Base-by-base conservation (phyloP, 1,140 invertebrate species). In the Danaus melanippus region DNA sequence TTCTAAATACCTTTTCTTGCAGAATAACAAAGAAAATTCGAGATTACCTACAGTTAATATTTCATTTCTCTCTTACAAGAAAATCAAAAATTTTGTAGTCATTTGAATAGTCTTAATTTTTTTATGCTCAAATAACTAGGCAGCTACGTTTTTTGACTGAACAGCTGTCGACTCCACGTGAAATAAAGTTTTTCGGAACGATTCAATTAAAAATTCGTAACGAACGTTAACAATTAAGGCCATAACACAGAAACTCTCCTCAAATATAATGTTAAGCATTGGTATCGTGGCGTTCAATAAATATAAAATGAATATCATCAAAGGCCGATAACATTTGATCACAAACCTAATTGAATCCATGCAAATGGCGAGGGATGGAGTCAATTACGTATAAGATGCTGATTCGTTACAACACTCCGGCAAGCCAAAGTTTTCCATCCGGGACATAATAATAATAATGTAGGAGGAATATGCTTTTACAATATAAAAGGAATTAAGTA, bases 381-480 rank as follows among this genome's bases (percentile, higher is more conserved):
- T 32, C 17, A 55, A 57, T 44, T 54, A 51, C 46, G 42, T 51
- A 55, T 42, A 39, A 56, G 49, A 60, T 17, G 53, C 40, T 21
- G 53, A 56, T 56, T 52, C 46, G 53, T 42, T 56, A 53, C 56
- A 56, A 56, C 44, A 40, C 57, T 53, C 41, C 48, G 54, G 21
- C 21, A 47, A 12, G 47, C 32, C 40, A 42, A 42, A 50, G 32
- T 56, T 49, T 42, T 17, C 50, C 53, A 32, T 54, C 42, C 42
- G 50, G 51, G 51, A 43, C 21, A 32, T 32, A 32, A 2, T 32
- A 32, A 7, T 32, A 32, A 32, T 32, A 32, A 32, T 32, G 21
- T 32, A 32, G 21, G 21, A 32, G 21, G 21, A 32, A 32, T 32
- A 32, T 32, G 21, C 2, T 3, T 32, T 32, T 32, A 32, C 21